Evolutionary conservation across 1,140 invertebrate species (phyloP).

Genomic region (Drosophila grimshawi): DNA sequence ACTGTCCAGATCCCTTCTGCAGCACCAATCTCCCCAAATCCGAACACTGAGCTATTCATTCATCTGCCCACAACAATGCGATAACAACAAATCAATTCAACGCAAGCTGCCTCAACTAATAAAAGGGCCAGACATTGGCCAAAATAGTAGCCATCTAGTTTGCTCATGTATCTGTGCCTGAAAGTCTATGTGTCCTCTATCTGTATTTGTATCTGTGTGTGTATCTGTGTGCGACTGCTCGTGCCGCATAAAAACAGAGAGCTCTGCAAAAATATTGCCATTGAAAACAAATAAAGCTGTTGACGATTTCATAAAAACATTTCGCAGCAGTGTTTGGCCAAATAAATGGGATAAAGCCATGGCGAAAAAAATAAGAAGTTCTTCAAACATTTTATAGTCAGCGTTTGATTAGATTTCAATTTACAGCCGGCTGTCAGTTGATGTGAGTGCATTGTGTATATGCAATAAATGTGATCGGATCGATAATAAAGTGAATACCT

Average conservation of each 20-base stretch:
- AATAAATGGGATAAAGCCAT: not conserved
- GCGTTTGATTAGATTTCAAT: conserved; percentile 78
- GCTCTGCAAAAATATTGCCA: conserved; percentile 71
- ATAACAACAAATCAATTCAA: conserved; percentile 83
- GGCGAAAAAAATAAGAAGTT: conserved; percentile 32
- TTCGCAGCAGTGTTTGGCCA: conserved; percentile 14
- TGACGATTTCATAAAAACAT: conserved; percentile 77
- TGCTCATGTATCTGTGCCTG: conserved; percentile 18
- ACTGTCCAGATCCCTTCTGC: conserved; percentile 30
- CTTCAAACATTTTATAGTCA: conserved; percentile 69
- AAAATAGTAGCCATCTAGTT: conserved; percentile 53
- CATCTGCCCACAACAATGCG: conserved; percentile 75
- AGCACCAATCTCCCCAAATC: conserved; percentile 15
- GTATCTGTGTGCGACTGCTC: conserved; percentile 8
- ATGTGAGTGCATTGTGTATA: not conserved
- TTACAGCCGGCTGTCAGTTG: conserved; percentile 27
- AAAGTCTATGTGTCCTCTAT: too few relatives aligned
- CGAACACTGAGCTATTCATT: conserved; percentile 39
- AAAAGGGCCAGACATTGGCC: conserved; percentile 57
- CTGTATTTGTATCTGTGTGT: conserved; percentile 15
- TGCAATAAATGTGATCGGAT: conserved; percentile 45
- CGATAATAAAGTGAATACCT: conserved; percentile 36
- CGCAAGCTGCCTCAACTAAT: conserved; percentile 82
- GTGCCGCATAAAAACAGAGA: conserved; percentile 21
- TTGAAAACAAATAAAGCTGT: conserved; percentile 83